Conservation (phyloP, 2,888 invertebrate genomes). For the Eristalinus aeneus region DNA sequence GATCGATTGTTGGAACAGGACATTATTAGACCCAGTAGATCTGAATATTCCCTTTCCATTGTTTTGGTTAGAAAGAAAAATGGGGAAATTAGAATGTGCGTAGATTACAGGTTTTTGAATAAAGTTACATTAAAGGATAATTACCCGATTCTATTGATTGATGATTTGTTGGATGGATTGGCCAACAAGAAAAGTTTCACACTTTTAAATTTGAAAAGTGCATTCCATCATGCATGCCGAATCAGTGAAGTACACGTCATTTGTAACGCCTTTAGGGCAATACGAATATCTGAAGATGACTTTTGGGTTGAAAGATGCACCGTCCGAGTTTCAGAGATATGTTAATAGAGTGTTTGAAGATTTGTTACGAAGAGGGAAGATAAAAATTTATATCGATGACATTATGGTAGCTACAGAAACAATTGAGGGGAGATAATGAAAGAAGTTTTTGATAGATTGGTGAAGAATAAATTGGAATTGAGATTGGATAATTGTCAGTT, state of each 20-base stretch:
- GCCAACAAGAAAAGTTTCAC: constrained; percentile 34
- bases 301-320: constrained; percentile 35
- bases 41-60: constrained; percentile 51
- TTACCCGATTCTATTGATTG: constrained; percentile 50
- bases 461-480: constrained; percentile 41
- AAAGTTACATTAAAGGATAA: constrained; percentile 55
- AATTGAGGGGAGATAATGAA: constrained; percentile 50
- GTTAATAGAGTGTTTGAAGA: constrained; percentile 17
- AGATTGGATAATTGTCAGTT: constrained; percentile 65
- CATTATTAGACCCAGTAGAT: constrained; percentile 48
- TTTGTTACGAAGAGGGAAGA: background rate
- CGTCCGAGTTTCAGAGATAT: constrained; percentile 25
- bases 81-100: constrained; percentile 41
- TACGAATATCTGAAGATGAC: constrained; percentile 49
- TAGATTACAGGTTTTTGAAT: constrained; percentile 52
- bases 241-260: constrained; percentile 2
- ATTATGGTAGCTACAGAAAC: constrained; percentile 65
- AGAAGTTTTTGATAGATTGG: constrained; percentile 57
- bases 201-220: background rate
- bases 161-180: constrained; percentile 44
- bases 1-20: background rate
- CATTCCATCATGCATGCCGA: background rate
- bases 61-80: constrained; percentile 49
- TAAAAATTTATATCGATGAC: constrained; percentile 73
- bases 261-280: constrained; percentile 56